These are phyloP conservation scores for Antheraea mylitta DNA, from an alignment of 1,140 invertebrate species.

Conservation along the genomic window DNA sequence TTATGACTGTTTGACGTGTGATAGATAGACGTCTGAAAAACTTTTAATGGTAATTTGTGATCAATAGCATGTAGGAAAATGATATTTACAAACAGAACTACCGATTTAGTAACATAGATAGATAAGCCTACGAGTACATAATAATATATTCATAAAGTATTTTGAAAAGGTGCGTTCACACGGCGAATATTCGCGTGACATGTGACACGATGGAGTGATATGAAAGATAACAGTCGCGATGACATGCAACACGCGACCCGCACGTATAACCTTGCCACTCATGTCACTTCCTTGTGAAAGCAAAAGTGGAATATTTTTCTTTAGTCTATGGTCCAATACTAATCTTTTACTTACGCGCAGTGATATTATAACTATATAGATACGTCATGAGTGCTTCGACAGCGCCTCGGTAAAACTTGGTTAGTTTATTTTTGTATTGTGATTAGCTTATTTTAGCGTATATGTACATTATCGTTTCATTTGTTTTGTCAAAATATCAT, in stretches of 20 bases:
- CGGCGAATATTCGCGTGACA: constrained; percentile 15
- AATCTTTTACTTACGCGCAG: not conserved
- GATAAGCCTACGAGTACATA: not conserved
- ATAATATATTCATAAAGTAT: constrained; percentile 9
- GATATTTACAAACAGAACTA: too few species aligned
- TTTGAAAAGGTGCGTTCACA: constrained; percentile 22
- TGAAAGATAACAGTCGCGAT: constrained; percentile 15
- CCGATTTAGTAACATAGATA: not conserved
- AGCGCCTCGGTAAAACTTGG: too few species aligned
- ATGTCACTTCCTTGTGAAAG: not conserved
- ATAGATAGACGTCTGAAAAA: too few species aligned
- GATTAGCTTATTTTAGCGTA: too few species aligned
- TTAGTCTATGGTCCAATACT: not conserved
- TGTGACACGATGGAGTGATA: constrained; percentile 17
- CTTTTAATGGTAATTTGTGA: too few species aligned
- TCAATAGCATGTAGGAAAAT: too few species aligned
- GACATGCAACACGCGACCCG: constrained; percentile 16
- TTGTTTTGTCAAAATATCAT: too few species aligned
- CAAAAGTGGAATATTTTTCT: not conserved
- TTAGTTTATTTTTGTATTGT: too few species aligned
- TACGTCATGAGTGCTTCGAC: too few species aligned
- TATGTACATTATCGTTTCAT: too few species aligned
- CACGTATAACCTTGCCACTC: constrained; percentile 14
- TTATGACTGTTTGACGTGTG: too few species aligned
- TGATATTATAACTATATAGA: too few species aligned